Evolutionary conservation across 2,797 vertebrate species (phyloP), one percentile per base, ranked within the genome.

Genomic region (Coregonus sp.): DNA sequence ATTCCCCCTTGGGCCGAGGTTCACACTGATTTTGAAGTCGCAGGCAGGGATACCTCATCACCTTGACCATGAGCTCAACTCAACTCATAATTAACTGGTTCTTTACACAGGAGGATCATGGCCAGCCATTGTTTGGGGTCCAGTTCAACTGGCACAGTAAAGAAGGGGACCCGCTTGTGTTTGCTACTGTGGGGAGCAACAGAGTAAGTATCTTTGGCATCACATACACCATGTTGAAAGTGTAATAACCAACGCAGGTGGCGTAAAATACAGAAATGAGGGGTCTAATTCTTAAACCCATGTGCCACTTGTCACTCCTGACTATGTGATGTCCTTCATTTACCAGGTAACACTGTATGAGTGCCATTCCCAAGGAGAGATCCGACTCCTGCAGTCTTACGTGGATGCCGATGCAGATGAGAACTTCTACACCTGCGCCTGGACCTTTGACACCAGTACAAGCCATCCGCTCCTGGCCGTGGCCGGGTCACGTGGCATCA

Each of bases 131-230:
- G 83, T 99, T 99, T 90, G 98, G 98, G 70, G 98, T 99, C 69
- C 98, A 99, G 84, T 99, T 99, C 86, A 99, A 99, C 90, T 99
- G 98, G 98, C 96, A 99, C 91, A 99, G 97, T 89, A 99, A 99
- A 89, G 98, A 99, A 92, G 98, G 98, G 11, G 98, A 99, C 90
- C 98, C 98, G 0, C 92, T 99, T 70, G 98, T 99, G 86, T 99
- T 99, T 77, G 98, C 98, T 72, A 99, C 98, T 7, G 97, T 99
- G 0, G 98, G 98, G 78, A 99, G 98, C 86, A 99, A 99, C 93
- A 93, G 98, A 91, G 98, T 99, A 83, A 95, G 95, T 90, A 5
- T 6, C 3, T 37, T 5, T 31, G 6, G 16, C 4, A 11, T 47
- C 40, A 47, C 40, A 47, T 47, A 12, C 11, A 47, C 9, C 9